phyloP scores from a whole-genome alignment of 2,113 vertebrate genomes.

The Ctenomys sociabilis region DNA sequence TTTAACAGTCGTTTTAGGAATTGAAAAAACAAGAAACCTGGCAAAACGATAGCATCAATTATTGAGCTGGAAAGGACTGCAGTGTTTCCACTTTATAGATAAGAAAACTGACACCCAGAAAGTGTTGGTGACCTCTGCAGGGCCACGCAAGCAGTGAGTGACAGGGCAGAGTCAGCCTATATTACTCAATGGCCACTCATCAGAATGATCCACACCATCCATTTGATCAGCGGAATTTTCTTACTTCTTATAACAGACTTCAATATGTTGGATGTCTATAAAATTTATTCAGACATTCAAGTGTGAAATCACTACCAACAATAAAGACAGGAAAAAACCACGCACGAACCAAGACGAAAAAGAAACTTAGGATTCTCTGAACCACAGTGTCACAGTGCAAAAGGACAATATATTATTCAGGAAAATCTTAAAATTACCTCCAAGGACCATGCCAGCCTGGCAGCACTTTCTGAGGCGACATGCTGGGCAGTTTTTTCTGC shows the following conservation, averaged over 20 bases:
- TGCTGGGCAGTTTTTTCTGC: constrained; percentile 98
- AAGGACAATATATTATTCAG: not conserved
- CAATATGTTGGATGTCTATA: not conserved
- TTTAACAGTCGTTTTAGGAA: not conserved
- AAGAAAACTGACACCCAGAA: not conserved
- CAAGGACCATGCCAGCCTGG: constrained; percentile 98
- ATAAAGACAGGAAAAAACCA: not conserved
- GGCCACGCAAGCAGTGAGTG: not conserved
- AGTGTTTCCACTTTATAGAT: not conserved
- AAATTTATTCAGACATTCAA: not conserved
- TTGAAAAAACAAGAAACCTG: not conserved
- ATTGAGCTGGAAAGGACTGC: not conserved
- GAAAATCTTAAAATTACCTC: constrained; percentile 89
- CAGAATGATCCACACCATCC: not conserved
- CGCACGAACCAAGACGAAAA: not conserved
- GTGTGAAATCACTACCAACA: not conserved
- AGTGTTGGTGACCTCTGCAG: not conserved
- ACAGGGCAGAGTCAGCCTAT: not conserved
- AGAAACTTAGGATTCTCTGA: not conserved
- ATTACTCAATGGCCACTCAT: not conserved
- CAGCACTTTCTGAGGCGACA: constrained; percentile 98
- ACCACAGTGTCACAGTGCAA: not conserved
- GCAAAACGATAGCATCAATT: not conserved
- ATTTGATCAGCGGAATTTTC: not conserved
- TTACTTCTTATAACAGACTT: not conserved